A percentile compares a stretch with the other conserved stretches of the same genome.
Conservation (phyloP, 2,888 invertebrate genomes). For the Netelia melanura region DNA sequence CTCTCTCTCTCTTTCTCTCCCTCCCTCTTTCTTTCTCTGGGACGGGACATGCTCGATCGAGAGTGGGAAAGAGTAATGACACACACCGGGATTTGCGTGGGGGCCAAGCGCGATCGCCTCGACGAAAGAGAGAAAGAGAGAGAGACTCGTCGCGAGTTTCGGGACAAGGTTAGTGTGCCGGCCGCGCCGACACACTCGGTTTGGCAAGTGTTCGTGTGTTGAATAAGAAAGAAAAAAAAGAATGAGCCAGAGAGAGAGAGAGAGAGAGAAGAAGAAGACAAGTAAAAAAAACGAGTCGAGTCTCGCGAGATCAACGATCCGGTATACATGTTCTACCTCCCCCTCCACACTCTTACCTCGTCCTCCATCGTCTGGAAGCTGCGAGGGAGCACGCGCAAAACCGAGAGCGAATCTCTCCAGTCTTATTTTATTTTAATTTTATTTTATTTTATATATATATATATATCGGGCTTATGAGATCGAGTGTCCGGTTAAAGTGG, state of each 20-base stretch:
- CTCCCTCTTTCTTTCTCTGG: slow-evolving; percentile 20
- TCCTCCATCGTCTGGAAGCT: slow-evolving; percentile 11
- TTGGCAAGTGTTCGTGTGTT: slow-evolving; percentile 69
- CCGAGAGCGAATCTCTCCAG: slow-evolving; percentile 11
- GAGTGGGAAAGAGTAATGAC: slow-evolving; percentile 70
- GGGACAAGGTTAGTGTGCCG: slow-evolving; percentile 81
- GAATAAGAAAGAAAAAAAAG: slow-evolving; percentile 31
- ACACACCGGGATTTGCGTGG: slow-evolving; percentile 52
- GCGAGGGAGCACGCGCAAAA: slow-evolving; percentile 14
- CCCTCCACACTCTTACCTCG: slow-evolving; percentile 1
- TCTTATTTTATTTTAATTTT: too few species aligned
- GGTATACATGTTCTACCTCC: slow-evolving; percentile 46
- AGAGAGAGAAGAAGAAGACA: slow-evolving; percentile 25
- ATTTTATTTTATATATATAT: slow-evolving; percentile 3
- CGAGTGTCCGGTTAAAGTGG: slow-evolving; percentile 50
- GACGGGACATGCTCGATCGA: slow-evolving; percentile 42
- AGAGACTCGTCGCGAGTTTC: slow-evolving; percentile 71
- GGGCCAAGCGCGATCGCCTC: slow-evolving; percentile 29
- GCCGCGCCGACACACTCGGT: slow-evolving; percentile 69
- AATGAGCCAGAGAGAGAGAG: slow-evolving; percentile 39
- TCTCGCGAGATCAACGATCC: slow-evolving; percentile 62
- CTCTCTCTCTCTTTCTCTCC: background rate
- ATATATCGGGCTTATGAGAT: slow-evolving; percentile 14
- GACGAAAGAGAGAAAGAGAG: slow-evolving; percentile 33
- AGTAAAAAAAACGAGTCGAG: slow-evolving; percentile 33